A percentile compares a stretch with the other conserved stretches of the same genome.
Evolutionary conservation across 2,888 invertebrate genomes (phyloP).

Genomic region (Magallana nippona): DNA sequence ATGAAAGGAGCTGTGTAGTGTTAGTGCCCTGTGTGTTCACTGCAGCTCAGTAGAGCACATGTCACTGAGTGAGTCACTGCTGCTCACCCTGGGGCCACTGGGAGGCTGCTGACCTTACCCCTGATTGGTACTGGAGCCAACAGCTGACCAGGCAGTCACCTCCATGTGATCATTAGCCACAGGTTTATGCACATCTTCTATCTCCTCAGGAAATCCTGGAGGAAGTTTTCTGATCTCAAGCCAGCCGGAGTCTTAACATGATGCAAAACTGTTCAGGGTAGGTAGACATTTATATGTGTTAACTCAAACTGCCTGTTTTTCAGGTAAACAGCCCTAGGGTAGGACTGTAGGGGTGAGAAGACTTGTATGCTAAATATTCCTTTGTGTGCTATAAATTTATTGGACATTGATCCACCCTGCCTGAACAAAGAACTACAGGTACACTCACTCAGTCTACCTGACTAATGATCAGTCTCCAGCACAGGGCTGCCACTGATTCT

Average conservation of each 20-base stretch:
- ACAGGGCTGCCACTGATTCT: constrained; percentile 4
- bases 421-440: constrained; percentile 2
- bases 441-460: not conserved
- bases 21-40: not conserved
- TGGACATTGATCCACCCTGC: constrained; percentile 29
- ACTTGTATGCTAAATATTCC: not conserved
- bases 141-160: constrained; percentile 23
- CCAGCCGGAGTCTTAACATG: constrained; percentile 7
- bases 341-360: not conserved
- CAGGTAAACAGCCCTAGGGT: not conserved
- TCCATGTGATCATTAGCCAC: constrained; percentile 24
- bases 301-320: not conserved
- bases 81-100: not conserved
- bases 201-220: constrained; percentile 31
- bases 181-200: constrained; percentile 15
- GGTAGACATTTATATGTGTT: not conserved
- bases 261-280: constrained; percentile 15
- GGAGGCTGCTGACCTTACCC: constrained; percentile 21
- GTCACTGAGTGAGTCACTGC: not conserved
- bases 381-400: constrained; percentile 7
- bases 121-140: not conserved
- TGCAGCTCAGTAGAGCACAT: not conserved
- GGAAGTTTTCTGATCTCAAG: not conserved
- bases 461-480: constrained; percentile 11
- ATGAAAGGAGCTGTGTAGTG: not conserved